These are phyloP conservation scores for Melanchra persicariae DNA, from an alignment of 2,888 invertebrate genomes.

Conservation along the genomic window DNA sequence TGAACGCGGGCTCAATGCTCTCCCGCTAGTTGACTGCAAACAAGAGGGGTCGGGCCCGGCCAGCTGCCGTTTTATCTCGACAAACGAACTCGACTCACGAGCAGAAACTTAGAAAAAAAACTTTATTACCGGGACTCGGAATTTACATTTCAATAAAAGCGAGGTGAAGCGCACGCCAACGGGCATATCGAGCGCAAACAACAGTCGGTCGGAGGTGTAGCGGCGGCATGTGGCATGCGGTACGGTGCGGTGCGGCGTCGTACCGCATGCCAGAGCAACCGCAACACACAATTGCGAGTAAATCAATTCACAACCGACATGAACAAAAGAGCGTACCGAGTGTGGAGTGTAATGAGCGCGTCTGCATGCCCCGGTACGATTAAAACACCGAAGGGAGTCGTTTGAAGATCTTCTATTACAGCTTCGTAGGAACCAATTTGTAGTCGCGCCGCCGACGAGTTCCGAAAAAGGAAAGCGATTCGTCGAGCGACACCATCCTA, in stretches of 20 bases:
- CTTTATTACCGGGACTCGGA: conserved; percentile 66
- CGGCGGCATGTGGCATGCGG: conserved; percentile 28
- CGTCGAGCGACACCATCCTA: conserved; percentile 73
- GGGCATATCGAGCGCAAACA: conserved; percentile 75
- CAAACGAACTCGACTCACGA: conserved; percentile 73
- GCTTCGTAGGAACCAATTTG: conserved; percentile 81
- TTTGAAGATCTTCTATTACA: conserved; percentile 77
- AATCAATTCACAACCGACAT: conserved; percentile 83
- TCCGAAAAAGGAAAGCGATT: conserved; percentile 79
- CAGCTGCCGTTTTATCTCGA: conserved; percentile 85
- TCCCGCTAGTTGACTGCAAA: conserved; percentile 78
- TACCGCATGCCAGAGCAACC: conserved; percentile 56
- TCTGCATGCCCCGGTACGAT: conserved; percentile 74
- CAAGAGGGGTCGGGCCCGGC: conserved; percentile 76
- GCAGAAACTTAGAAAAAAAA: conserved; percentile 74
- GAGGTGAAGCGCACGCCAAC: conserved; percentile 65
- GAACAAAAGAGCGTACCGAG: conserved; percentile 79
- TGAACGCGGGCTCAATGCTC: conserved; percentile 74
- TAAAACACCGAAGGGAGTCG: conserved; percentile 79
- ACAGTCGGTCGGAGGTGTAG: conserved; percentile 66
- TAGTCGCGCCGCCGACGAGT: conserved; percentile 75
- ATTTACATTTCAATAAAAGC: conserved; percentile 82
- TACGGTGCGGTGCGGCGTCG: conserved; percentile 48
- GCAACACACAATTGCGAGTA: conserved; percentile 84
- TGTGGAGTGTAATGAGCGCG: conserved; percentile 75